Evolutionary conservation across 2,113 vertebrate genomes (phyloP).

Genomic region (Oxygymnocypris stewartii): DNA sequence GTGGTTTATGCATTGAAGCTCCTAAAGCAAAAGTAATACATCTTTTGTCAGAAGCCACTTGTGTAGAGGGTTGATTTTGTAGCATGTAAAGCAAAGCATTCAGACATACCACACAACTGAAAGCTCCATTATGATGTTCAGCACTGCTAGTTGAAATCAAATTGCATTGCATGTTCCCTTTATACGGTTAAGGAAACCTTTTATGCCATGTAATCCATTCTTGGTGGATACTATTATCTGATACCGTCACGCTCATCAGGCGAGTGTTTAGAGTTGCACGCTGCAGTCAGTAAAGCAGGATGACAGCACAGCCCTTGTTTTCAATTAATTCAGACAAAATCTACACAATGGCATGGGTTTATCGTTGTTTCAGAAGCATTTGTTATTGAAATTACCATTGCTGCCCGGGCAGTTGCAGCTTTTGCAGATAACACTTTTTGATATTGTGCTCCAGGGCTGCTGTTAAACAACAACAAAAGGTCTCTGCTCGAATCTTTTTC

Average conservation of each 20-base stretch:
- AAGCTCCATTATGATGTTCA: neutral
- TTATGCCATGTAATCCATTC: conserved; percentile 12
- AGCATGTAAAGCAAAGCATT: neutral
- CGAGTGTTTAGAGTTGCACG: neutral
- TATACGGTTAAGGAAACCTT: conserved; percentile 7
- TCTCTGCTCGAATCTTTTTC: neutral
- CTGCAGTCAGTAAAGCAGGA: conserved; percentile 21
- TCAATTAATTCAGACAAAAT: conserved; percentile 21
- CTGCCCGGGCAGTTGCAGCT: neutral
- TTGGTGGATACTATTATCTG: conserved; percentile 15
- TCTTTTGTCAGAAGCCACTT: conserved; percentile 1
- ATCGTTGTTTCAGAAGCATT: conserved; percentile 15
- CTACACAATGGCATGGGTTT: neutral
- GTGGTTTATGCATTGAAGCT: neutral
- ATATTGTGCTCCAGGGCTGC: conserved; percentile 6
- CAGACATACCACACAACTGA: neutral
- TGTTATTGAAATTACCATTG: conserved; percentile 5
- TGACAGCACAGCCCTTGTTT: neutral
- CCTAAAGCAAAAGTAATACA: neutral
- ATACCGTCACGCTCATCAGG: neutral
- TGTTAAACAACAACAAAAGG: conserved; percentile 5
- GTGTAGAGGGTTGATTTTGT: neutral
- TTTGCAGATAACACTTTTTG: neutral
- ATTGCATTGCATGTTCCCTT: neutral
- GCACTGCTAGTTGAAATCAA: conserved; percentile 23